phyloP scores from a whole-genome alignment of 1,140 invertebrate genomes.

The Pectinophora gossypiella region DNA sequence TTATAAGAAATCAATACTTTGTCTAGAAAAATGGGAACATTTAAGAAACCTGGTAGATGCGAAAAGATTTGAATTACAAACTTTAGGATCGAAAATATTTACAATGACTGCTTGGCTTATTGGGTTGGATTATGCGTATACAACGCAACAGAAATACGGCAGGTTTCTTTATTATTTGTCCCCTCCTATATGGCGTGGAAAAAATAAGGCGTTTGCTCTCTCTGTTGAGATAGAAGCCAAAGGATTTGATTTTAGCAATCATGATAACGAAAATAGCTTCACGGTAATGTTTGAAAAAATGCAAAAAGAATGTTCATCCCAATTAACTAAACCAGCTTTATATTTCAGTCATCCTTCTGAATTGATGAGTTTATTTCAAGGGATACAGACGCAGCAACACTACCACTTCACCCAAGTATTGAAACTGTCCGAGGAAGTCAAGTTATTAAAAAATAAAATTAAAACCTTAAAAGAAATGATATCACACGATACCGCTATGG shows the following conservation, averaged over 20 bases:
- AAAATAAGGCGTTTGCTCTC: slow-evolving; percentile 60
- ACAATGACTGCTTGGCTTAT: slow-evolving; percentile 75
- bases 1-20: slow-evolving; percentile 75
- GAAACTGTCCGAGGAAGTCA: slow-evolving; percentile 33
- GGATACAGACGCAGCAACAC: slow-evolving; percentile 75
- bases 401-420: slow-evolving; percentile 49
- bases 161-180: slow-evolving; percentile 79
- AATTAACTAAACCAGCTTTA: slow-evolving; percentile 67
- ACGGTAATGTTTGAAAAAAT: slow-evolving; percentile 71
- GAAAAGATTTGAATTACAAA: slow-evolving; percentile 57
- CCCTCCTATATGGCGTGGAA: slow-evolving; percentile 74
- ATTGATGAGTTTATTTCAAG: slow-evolving; percentile 74
- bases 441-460: slow-evolving; percentile 33
- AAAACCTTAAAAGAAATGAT: slow-evolving; percentile 36
- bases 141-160: slow-evolving; percentile 78
- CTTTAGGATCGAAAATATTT: slow-evolving; percentile 60
- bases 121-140: slow-evolving; percentile 77
- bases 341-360: slow-evolving; percentile 76
- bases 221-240: slow-evolving; percentile 60
- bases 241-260: slow-evolving; percentile 53
- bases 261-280: slow-evolving; percentile 62
- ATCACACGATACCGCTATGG: slow-evolving; percentile 31
- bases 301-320: slow-evolving; percentile 56
- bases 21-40: slow-evolving; percentile 67
- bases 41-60: slow-evolving; percentile 57